These are phyloP conservation scores for Tupiocoris notatus DNA, from an alignment of 2,888 invertebrate species.

Conservation along the genomic window DNA sequence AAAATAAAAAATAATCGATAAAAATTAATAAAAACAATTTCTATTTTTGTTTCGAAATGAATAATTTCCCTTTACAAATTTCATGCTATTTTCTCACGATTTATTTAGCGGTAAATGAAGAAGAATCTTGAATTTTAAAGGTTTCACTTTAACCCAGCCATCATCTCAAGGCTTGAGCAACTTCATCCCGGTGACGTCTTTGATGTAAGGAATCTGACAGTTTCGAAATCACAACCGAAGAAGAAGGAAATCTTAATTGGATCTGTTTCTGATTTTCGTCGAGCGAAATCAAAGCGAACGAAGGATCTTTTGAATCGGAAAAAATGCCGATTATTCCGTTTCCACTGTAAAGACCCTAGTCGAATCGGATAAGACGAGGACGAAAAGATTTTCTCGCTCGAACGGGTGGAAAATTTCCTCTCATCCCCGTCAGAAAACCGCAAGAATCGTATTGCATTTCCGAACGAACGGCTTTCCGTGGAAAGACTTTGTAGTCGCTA, in stretches of 20 bases:
- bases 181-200: no score
- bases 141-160: no score
- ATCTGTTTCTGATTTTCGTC: background rate
- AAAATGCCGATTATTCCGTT: slow-evolving; percentile 23
- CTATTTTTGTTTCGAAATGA: no score
- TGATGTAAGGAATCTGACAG: background rate
- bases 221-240: background rate
- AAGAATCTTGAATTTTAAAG: no score
- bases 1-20: no score
- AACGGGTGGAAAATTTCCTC: slow-evolving; percentile 37
- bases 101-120: no score
- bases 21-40: no score
- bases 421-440: slow-evolving; percentile 21
- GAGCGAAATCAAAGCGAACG: background rate
- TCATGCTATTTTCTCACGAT: no score
- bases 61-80: no score
- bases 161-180: no score
- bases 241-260: background rate
- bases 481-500: slow-evolving; percentile 33
- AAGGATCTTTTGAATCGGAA: background rate
- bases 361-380: slow-evolving; percentile 17
- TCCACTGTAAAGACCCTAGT: background rate
- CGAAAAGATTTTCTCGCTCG: slow-evolving; percentile 31
- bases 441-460: slow-evolving; percentile 42
- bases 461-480: slow-evolving; percentile 13